Evolutionary conservation across 1,140 invertebrate species (phyloP), one percentile per base, ranked within the genome.

Genomic region (Lordiphosa collinella): DNA sequence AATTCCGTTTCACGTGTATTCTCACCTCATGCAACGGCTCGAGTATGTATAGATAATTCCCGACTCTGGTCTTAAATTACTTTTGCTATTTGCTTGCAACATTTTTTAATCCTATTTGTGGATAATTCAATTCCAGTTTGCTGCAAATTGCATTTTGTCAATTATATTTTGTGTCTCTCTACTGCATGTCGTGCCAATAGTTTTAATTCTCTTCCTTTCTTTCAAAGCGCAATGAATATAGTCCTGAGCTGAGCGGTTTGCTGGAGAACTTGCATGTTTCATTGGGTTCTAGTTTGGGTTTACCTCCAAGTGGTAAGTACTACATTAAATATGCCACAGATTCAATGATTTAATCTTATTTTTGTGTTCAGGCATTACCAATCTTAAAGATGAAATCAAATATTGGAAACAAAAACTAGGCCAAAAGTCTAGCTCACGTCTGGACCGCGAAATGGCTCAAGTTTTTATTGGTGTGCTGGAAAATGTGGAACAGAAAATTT

Each of bases 1-100:
- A 89, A 89, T 88, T 89, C 88, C 47, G 78, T 89, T 72, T 88
- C 88, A 56, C 82, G 87, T 66, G 82, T 89, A 46, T 89, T 82
- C 66, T 88, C 88, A 36, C 88, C 88, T 10, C 69, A 86, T 60
- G 75, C 80, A 37, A 68, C 61, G 13, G 60, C 64, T 5, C 73
- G 73, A 40, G 88, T 89, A 76, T 58, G 49, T 53, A 51, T 61
- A 49, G 46, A 53, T 75, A 70, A 79, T 79, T 74, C 65, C 51
- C 43, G 35, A 44, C 14, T 57, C 43, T 44, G 50, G 65, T 57
- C 70, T 82, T 75, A 70, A 71, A 60, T 70, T 58, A 47, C 72
- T 71, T 71, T 25, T 58, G 44, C 68, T 68, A 44, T 58, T 68
- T 70, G 66, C 62, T 48, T 43, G 11, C 31, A 22, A 29, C 16